Evolutionary conservation across 2,888 invertebrate species (phyloP).

Genomic region (Scaptomyza caliginosa): DNA sequence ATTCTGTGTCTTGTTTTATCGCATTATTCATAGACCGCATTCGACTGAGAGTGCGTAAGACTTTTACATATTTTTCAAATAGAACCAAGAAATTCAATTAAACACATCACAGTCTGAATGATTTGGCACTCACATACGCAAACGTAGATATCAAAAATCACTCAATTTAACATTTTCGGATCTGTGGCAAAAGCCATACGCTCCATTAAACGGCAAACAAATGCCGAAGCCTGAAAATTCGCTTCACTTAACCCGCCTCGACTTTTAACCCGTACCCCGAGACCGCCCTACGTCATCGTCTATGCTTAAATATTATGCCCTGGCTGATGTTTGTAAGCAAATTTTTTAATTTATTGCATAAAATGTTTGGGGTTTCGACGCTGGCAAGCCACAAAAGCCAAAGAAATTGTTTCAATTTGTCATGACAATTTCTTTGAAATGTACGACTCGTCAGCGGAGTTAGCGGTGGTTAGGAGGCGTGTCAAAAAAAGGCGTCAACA

Average conservation of each 20-base stretch:
- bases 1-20: too few species aligned
- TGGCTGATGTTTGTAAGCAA: slow-evolving; percentile 54
- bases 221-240: slow-evolving; percentile 40
- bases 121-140: background rate
- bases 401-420: slow-evolving; percentile 80
- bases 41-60: background rate
- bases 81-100: slow-evolving; percentile 46
- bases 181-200: slow-evolving; percentile 51
- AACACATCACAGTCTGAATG: slow-evolving; percentile 16
- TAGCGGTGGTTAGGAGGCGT: slow-evolving; percentile 8
- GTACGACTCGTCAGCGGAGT: slow-evolving; percentile 27
- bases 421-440: slow-evolving; percentile 75
- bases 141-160: slow-evolving; percentile 60
- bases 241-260: background rate
- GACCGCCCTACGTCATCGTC: too few species aligned
- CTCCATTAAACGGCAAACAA: slow-evolving; percentile 73
- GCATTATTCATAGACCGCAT: slow-evolving; percentile 18
- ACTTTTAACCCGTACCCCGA: background rate
- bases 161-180: slow-evolving; percentile 60
- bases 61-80: slow-evolving; percentile 32
- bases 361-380: slow-evolving; percentile 64
- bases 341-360: slow-evolving; percentile 77
- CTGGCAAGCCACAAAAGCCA: slow-evolving; percentile 70
- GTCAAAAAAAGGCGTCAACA: slow-evolving; percentile 8
- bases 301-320: slow-evolving; percentile 11